Conservation (phyloP, 2,888 invertebrate genomes). For the Lasioglossum figueresi region DNA sequence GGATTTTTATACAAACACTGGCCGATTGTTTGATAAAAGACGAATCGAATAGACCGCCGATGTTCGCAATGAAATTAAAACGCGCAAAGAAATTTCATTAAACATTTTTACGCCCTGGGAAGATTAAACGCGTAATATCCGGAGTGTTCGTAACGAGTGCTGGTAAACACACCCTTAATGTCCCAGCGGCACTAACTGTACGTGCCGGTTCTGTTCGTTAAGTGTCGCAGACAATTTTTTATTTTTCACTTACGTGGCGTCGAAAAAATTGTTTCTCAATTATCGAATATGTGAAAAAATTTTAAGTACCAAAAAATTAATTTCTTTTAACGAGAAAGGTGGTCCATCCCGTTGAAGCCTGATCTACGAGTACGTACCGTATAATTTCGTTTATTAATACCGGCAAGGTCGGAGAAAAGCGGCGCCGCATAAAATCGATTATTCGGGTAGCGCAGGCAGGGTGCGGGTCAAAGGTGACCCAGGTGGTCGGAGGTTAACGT, state of each 20-base stretch:
- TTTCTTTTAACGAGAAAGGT: not conserved
- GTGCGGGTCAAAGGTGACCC: not conserved
- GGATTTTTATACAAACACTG: not conserved
- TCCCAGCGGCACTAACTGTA: not conserved
- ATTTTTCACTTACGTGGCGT: no score
- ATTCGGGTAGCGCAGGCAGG: not conserved
- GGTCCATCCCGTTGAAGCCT: not conserved
- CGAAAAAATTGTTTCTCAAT: no score
- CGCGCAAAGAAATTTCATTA: not conserved
- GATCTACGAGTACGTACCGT: not conserved
- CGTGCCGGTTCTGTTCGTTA: not conserved
- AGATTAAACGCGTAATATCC: not conserved
- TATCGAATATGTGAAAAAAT: no score
- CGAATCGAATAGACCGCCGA: not conserved
- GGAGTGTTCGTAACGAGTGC: not conserved
- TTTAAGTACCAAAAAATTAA: no score
- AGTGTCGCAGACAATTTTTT: not conserved
- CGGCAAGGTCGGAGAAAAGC: not conserved
- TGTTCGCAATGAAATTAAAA: not conserved
- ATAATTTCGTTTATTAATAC: not conserved
- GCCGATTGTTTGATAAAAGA: not conserved
- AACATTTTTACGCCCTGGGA: not conserved
- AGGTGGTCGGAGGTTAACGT: not conserved
- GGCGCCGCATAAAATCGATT: conserved; percentile 1
- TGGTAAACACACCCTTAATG: not conserved